A percentile compares a stretch with the other conserved stretches of the same genome.
Evolutionary conservation across 2,888 invertebrate genomes (phyloP).

Genomic region (Cylindroiulus punctatus): DNA sequence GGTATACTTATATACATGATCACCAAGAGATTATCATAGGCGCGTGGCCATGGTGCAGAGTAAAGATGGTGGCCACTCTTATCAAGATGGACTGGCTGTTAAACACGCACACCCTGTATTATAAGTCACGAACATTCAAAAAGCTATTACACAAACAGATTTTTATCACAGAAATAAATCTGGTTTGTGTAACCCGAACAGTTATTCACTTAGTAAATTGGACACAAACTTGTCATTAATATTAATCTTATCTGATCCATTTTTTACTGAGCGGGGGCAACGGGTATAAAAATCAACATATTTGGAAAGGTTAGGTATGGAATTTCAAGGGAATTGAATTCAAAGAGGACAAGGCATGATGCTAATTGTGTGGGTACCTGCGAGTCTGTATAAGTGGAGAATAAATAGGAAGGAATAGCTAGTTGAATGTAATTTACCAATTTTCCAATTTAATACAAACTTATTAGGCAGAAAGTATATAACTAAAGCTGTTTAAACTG

Average conservation of each 20-base stretch:
- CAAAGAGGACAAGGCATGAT: neutral
- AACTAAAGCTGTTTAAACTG: no score
- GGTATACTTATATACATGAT: neutral
- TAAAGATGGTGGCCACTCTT: neutral
- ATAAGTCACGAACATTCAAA: conserved; percentile 19
- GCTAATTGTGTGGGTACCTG: neutral
- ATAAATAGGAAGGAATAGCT: no score
- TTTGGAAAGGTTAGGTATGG: neutral
- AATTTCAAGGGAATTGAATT: conserved; percentile 20
- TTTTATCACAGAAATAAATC: conserved; percentile 34
- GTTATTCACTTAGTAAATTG: conserved; percentile 42
- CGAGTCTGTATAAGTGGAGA: neutral
- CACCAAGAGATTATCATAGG: neutral
- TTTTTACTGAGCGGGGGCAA: neutral
- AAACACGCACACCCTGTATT: conserved; percentile 34
- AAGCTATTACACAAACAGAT: conserved; percentile 21
- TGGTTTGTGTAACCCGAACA: conserved; percentile 34
- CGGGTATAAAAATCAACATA: conserved; percentile 1
- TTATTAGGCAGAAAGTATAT: no score
- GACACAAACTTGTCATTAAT: conserved; percentile 42
- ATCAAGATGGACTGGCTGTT: neutral
- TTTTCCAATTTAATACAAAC: no score
- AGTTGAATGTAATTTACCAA: no score
- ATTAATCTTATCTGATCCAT: conserved; percentile 16
- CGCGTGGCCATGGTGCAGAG: neutral